Percentiles rank a stretch among this genome's conserved stretches.
Evolutionary conservation across 2,888 invertebrate species (phyloP).

Genomic region (Danaus chrysippus): DNA sequence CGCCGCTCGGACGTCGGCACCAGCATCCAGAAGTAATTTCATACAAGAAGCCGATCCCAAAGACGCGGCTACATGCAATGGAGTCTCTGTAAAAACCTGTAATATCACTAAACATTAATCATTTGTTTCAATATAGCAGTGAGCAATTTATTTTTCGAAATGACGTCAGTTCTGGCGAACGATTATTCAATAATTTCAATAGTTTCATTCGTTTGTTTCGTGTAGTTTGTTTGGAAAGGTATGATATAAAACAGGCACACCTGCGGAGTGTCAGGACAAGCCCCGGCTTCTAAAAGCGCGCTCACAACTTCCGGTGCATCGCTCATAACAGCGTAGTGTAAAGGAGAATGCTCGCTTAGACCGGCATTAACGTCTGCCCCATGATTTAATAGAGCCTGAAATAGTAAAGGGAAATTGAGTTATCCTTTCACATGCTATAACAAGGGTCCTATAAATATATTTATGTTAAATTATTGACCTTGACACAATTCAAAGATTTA

Average conservation of each 20-base stretch:
- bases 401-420: conserved; percentile 33
- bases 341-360: conserved; percentile 83
- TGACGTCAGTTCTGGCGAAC: conserved; percentile 5
- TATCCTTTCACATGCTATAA: neutral
- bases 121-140: neutral
- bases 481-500: conserved; percentile 79
- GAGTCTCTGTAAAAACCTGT: conserved; percentile 90
- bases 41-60: conserved; percentile 85
- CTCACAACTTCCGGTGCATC: conserved; percentile 86
- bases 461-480: conserved; percentile 57
- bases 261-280: conserved; percentile 90
- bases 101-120: conserved; percentile 13
- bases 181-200: conserved; percentile 8
- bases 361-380: conserved; percentile 91
- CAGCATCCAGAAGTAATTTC: conserved; percentile 85
- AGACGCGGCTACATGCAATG: conserved; percentile 89
- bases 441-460: neutral
- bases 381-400: conserved; percentile 81
- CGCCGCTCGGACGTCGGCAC: conserved; percentile 89
- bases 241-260: conserved; percentile 56
- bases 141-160: neutral
- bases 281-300: conserved; percentile 86
- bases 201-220: conserved; percentile 10
- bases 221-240: conserved; percentile 20
- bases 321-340: conserved; percentile 91